phyloP scores from a whole-genome alignment of 2,888 invertebrate genomes.

The Cataglyphis rosenhaueri region DNA sequence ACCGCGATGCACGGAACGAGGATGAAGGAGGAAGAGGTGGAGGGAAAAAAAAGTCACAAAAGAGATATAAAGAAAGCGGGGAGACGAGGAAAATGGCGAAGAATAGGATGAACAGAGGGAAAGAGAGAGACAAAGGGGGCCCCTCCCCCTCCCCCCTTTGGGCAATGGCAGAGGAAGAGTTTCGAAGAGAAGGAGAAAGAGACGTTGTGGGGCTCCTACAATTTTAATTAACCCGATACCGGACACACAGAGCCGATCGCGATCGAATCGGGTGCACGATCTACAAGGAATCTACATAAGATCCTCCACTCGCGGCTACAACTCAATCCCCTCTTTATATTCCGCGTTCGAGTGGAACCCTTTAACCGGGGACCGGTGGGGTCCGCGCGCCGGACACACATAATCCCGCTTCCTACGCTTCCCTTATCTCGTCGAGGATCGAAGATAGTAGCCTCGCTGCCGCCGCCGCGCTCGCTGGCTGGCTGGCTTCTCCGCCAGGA shows the following conservation, averaged over 20 bases:
- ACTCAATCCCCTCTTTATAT: conserved; percentile 84
- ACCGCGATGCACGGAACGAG: conserved; percentile 29
- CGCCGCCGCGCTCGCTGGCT: conserved; percentile 26
- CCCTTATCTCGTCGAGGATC: conserved; percentile 83
- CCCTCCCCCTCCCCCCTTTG: background rate
- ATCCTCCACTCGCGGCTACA: conserved; percentile 85
- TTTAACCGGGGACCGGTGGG: conserved; percentile 62
- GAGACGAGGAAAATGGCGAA: conserved; percentile 55
- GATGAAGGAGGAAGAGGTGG: conserved; percentile 45
- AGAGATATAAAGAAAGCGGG: conserved; percentile 42
- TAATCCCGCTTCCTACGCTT: conserved; percentile 67
- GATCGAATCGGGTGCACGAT: conserved; percentile 86
- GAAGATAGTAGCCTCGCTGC: conserved; percentile 80
- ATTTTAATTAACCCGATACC: conserved; percentile 86
- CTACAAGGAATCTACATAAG: conserved; percentile 86
- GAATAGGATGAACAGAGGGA: conserved; percentile 37
- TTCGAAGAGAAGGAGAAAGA: conserved; percentile 31
- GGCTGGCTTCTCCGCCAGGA: conserved; percentile 70
- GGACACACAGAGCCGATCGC: conserved; percentile 83
- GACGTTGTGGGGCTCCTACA: conserved; percentile 77
- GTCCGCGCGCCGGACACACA: conserved; percentile 63
- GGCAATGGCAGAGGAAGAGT: conserved; percentile 37
- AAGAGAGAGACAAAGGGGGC: conserved; percentile 48
- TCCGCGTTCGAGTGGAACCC: conserved; percentile 71
- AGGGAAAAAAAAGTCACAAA: conserved; percentile 27